Percentiles rank a stretch among this genome's conserved stretches.
Evolutionary conservation across 2,797 vertebrate species (phyloP).

Genomic region (Erpetoichthys calabaricus): DNA sequence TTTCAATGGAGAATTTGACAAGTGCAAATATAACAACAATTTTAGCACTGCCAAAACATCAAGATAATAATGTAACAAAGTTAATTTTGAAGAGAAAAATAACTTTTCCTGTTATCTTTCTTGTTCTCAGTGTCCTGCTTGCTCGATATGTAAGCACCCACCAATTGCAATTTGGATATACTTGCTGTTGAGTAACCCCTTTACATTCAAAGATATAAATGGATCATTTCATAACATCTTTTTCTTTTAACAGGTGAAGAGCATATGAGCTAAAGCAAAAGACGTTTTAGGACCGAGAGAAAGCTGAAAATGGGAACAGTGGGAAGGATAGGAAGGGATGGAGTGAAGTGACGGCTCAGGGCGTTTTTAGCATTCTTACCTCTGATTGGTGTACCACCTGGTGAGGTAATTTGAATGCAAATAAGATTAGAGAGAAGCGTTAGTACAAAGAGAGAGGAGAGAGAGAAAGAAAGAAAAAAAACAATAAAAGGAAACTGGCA

Average conservation of each 20-base stretch:
- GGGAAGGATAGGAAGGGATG: slow-evolving; percentile 29
- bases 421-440: slow-evolving; percentile 94
- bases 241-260: slow-evolving; percentile 32
- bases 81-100: no score
- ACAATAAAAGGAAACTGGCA: slow-evolving; percentile 22
- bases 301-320: slow-evolving; percentile 52
- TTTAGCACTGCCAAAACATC: no score
- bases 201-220: slow-evolving; percentile 26
- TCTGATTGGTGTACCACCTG: slow-evolving; percentile 99
- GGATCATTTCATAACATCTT: slow-evolving; percentile 40
- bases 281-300: slow-evolving; percentile 37
- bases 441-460: slow-evolving; percentile 69
- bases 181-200: slow-evolving; percentile 31
- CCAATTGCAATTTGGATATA: not conserved
- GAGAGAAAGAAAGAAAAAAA: slow-evolving; percentile 45
- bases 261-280: slow-evolving; percentile 35
- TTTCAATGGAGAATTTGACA: no score
- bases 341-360: slow-evolving; percentile 45
- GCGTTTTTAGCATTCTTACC: slow-evolving; percentile 93
- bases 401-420: slow-evolving; percentile 98
- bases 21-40: no score
- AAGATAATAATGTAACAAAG: no score
- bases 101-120: no score
- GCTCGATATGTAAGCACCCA: no score
- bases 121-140: no score